Evolutionary conservation across 2,888 invertebrate genomes (phyloP), one percentile per base, ranked within the genome.

Genomic region (Caenorhabditis uteleia): DNA sequence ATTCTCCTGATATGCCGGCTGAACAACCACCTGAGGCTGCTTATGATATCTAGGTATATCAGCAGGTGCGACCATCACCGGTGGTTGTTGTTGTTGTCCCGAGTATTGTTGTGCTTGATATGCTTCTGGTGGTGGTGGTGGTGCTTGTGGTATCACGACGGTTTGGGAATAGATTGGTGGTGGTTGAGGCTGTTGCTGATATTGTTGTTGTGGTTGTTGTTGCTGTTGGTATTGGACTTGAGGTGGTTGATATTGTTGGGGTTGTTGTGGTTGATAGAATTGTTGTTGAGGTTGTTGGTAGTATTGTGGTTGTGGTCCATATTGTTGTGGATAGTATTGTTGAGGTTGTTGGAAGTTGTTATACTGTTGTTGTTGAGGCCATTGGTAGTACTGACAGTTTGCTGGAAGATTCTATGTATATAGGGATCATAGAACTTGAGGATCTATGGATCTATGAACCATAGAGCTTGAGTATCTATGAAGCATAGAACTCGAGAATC

Each of bases 161-260:
- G 62, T 62, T 48, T 62, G 62, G 10, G 62, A 62, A 39, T 62
- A 62, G 40, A 62, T 62, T 40, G 51, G 62, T 44, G 62, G 51
- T 26, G 55, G 40, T 16, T 40, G 60, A n/a, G 61, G 47, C 36
- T 40, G 49, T 27, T 58, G 64, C 21, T 48, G 54, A n/a, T 46
- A 49, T 49, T 48, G 64, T 49, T 27, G 65, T 18, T 27, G 40
- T n/a, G 55, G 48, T 43, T 31, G 55, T 25, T 39, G 58, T 23
- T 50, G 59, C 10, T 38, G 55, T 47, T 55, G 59, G n/a, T 40
- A 64, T 20, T 57, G 62, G 21, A 21, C 21, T 8, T 53, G 39
- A n/a, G 27, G 36, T n/a, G 39, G 33, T 21, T 54, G 65, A 18
- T 47, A 56, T 26, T 60, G 60, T n/a, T 45, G 55, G 1, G 21